These are phyloP conservation scores for Hemistola chrysoprasaria DNA, from an alignment of 2,888 invertebrate genomes.

Conservation along the genomic window DNA sequence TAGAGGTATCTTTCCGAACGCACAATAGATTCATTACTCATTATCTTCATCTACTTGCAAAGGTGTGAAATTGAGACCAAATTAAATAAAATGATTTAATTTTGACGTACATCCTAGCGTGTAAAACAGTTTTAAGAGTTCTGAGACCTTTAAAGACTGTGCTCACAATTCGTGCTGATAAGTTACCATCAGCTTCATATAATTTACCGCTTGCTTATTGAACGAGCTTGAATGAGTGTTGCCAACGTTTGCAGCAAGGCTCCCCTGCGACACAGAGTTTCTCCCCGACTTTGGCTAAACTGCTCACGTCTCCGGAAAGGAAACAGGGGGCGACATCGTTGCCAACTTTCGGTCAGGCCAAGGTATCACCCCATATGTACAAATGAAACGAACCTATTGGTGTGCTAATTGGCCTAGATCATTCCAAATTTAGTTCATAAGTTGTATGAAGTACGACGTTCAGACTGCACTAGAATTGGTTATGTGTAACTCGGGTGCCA, in stretches of 20 bases:
- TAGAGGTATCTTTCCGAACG: no score
- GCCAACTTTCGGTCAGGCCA: constrained; percentile 80
- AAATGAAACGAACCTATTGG: constrained; percentile 61
- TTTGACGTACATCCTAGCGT: no score
- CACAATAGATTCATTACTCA: no score
- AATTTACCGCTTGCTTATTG: constrained; percentile 33
- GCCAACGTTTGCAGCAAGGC: constrained; percentile 80
- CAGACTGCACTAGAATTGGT: constrained; percentile 10
- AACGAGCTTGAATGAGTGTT: constrained; percentile 74
- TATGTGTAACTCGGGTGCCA: no score
- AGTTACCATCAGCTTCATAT: constrained; percentile 28
- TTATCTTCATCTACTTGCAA: no score
- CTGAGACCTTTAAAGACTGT: no score
- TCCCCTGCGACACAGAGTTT: constrained; percentile 83
- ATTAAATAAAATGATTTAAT: no score
- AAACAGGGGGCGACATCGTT: constrained; percentile 69
- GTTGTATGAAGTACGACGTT: constrained; percentile 33
- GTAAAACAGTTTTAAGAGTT: no score
- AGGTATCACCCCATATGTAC: constrained; percentile 67
- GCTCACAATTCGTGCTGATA: no score
- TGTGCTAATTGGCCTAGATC: constrained; percentile 76
- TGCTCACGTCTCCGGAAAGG: constrained; percentile 86
- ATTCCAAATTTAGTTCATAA: constrained; percentile 78
- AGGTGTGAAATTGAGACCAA: no score
- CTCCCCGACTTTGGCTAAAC: constrained; percentile 90